phyloP scores from a whole-genome alignment of 2,797 vertebrate genomes.

The Enteromius paludinosus region DNA sequence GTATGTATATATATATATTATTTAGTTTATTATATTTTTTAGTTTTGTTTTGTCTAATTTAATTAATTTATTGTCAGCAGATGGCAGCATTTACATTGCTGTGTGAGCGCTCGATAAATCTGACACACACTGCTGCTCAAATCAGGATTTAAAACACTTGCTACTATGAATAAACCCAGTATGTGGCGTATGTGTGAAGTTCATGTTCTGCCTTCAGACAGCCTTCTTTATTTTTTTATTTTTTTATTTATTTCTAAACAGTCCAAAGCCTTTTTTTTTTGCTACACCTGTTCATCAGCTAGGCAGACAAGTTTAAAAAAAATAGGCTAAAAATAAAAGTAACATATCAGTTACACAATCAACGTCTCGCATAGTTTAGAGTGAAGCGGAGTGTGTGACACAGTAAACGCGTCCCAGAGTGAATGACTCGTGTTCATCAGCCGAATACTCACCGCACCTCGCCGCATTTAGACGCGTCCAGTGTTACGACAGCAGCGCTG shows the following conservation, averaged over 20 bases:
- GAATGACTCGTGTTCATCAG: not conserved
- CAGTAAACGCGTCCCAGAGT: not conserved
- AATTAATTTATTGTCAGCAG: not conserved
- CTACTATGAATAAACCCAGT: not conserved
- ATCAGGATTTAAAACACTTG: not conserved
- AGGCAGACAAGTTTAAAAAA: not conserved
- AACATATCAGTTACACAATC: not conserved
- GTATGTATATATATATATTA: not conserved
- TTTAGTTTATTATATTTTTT: no score
- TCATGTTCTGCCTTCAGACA: not conserved
- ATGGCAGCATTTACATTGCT: not conserved
- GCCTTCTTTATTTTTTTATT: not conserved
- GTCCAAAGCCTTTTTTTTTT: not conserved
- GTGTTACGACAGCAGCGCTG: not conserved
- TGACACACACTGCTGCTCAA: not conserved
- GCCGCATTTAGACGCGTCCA: conserved; percentile 18
- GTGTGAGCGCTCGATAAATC: not conserved
- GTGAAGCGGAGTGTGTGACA: not conserved
- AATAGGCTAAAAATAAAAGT: not conserved
- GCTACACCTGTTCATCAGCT: not conserved
- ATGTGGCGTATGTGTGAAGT: not conserved
- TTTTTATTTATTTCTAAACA: not conserved
- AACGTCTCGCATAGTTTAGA: not conserved
- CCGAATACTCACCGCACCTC: not conserved
- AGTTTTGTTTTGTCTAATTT: not conserved